These are phyloP conservation scores for Leptoclinus maculatus DNA, from an alignment of 2,797 vertebrate species.

Conservation along the genomic window DNA sequence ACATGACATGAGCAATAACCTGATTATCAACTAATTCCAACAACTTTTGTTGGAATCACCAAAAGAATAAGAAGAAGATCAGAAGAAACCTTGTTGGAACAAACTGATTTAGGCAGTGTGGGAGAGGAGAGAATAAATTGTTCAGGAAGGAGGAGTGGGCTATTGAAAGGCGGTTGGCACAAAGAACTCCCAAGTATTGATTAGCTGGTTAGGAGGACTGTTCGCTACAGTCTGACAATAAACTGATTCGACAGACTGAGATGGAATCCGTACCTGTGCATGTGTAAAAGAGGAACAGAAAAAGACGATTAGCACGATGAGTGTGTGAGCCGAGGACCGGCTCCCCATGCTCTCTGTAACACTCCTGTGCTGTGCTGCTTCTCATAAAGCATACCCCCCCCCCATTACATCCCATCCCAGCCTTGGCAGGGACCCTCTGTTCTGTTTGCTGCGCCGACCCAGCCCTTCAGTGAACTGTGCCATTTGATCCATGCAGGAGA, in stretches of 20 bases:
- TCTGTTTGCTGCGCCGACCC: slow-evolving; percentile 65
- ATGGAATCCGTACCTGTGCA: slow-evolving; percentile 52
- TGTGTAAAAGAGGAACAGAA: background rate
- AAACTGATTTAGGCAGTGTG: slow-evolving; percentile 17
- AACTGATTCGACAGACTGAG: slow-evolving; percentile 81
- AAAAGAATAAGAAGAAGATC: background rate
- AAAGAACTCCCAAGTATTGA: slow-evolving; percentile 81
- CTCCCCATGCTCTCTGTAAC: slow-evolving; percentile 14
- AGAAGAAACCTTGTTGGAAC: background rate
- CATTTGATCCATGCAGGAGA: slow-evolving; percentile 80
- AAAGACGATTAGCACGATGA: slow-evolving; percentile 2
- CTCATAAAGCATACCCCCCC: slow-evolving; percentile 20
- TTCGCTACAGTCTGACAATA: slow-evolving; percentile 82
- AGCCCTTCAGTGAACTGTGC: slow-evolving; percentile 80
- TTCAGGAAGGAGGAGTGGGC: background rate
- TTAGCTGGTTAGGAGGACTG: slow-evolving; percentile 85
- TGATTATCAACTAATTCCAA: background rate
- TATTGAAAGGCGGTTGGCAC: slow-evolving; percentile 54
- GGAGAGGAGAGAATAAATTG: background rate
- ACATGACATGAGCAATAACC: background rate
- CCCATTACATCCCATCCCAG: slow-evolving; percentile 39
- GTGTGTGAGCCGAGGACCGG: slow-evolving; percentile 56
- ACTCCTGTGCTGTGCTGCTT: slow-evolving; percentile 16
- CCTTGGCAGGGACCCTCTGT: slow-evolving; percentile 57
- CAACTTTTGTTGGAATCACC: background rate